Evolutionary conservation across 2,113 vertebrate species (phyloP), one percentile per base, ranked within the genome.

Genomic region (Epinephelus lanceolatus): DNA sequence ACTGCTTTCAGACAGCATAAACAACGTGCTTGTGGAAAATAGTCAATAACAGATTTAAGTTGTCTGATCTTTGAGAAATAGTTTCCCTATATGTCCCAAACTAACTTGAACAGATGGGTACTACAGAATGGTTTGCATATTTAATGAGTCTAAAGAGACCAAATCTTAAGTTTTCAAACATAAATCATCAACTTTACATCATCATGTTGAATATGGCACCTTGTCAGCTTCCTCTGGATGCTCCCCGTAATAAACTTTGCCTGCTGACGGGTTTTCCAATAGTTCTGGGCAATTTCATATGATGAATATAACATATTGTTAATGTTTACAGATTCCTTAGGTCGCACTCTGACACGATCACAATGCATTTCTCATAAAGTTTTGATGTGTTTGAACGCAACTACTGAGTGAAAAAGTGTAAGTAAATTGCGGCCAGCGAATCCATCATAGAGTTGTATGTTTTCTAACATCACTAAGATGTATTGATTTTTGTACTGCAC

Each of bases 381-480:
- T 56, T 71, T 71, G 67, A 76, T 66, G 57, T 83, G 60, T 89
- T 83, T 90, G 73, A 86, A 66, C 70, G 66, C 81, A 83, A 68
- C 67, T 73, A 57, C 76, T 7, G n/a, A 75, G 78, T 83, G 84
- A 86, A 74, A 88, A 84, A 84, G 52, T 78, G 23, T 62, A 79
- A 77, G 69, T 75, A 87, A 78, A 86, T 71, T 62, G 55, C 77
- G 70, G 63, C 61, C 18, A 72, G 57, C 30, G 6, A 60, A 89
- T 91, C 74, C 78, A 88, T 91, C 79, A 80, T 6, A 30, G 71
- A 71, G 12, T 88, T 89, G 87, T 90, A 85, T 90, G 84, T 89
- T 92, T 92, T 89, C 71, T 66, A 81, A 90, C 83, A 87, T 91
- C 86, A 91, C 73, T 74, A 80, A 85, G 87, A 89, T 57, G 57